phyloP scores from a whole-genome alignment of 92 coral and sea anemone species.

The Zoanthus gigantus region DNA sequence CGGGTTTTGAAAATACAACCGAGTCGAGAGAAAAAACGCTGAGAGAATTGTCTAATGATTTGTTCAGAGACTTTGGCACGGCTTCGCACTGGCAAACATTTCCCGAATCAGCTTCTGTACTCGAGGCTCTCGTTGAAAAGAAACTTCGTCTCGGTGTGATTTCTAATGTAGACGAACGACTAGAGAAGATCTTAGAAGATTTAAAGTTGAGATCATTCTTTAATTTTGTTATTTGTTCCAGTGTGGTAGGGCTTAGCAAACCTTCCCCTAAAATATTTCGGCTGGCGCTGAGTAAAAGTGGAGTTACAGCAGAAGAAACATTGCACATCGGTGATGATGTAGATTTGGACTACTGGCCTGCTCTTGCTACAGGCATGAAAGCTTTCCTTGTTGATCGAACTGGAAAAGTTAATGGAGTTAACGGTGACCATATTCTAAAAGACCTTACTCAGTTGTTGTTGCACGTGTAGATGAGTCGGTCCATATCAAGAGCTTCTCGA shows the following conservation, averaged over 20 bases:
- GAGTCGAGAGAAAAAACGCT: constrained; percentile 53
- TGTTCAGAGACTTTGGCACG: constrained; percentile 73
- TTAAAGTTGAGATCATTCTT: constrained; percentile 68
- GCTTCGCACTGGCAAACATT: constrained; percentile 78
- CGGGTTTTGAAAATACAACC: constrained; percentile 48
- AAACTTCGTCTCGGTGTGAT: constrained; percentile 74
- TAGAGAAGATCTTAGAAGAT: constrained; percentile 68
- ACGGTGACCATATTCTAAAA: constrained; percentile 10
- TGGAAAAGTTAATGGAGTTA: constrained; percentile 5
- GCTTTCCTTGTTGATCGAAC: constrained; percentile 74
- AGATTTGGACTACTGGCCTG: constrained; percentile 79
- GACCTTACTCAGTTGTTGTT: constrained; percentile 32
- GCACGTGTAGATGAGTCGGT: not conserved
- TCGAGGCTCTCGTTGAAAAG: constrained; percentile 62
- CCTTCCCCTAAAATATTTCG: constrained; percentile 77
- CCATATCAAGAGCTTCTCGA: too few species aligned
- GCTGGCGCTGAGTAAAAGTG: constrained; percentile 68
- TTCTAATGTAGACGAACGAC: constrained; percentile 92
- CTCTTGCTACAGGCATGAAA: constrained; percentile 75
- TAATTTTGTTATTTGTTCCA: constrained; percentile 75
- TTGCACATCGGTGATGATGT: constrained; percentile 84
- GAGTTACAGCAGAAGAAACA: constrained; percentile 60
- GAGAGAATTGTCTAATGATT: constrained; percentile 51
- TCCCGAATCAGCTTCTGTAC: constrained; percentile 74
- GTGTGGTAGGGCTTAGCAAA: constrained; percentile 70